Base-by-base conservation (phyloP, 2,113 vertebrate genomes). In the Physeter macrocephalus region DNA sequence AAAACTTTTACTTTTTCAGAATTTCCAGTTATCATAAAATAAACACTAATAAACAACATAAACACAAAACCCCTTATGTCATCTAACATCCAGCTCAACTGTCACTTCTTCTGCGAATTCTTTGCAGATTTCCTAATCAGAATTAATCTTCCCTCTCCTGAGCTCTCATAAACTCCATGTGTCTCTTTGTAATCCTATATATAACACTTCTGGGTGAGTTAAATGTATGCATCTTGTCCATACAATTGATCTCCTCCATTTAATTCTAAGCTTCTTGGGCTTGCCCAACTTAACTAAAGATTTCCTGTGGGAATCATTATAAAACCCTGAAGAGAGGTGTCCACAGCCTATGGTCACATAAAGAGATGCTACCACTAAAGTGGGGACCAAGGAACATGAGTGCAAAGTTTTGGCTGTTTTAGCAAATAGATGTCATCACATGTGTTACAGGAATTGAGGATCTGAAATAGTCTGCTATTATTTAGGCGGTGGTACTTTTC, bases 81-180 rank as follows among this genome's bases (percentile, higher is more conserved):
- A 66, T 95, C 90, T 96, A 67, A 59, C 18, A 8, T 34, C 23
- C 61, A 75, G 41, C 13, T 96, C 39, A 93, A 49, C 62, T 69
- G 57, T 85, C 31, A 75, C 13, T 46, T 87, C 7, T 89, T 94
- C 21, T 67, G 31, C 11, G 2, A 92, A 36, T 83, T 92, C 41
- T 72, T 72, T 15, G 34, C 31, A 83, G 4, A 49, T 89, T 93
- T 84, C 34, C 21, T 87, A 69, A 9, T n/a, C 4, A 29, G 18
- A 61, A 67, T 66, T 49, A 36, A n/a, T 75, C 29, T 78, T 34
- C 36, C 64, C 25, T 67, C 36, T 62, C 41, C 20, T 46, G 18
- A 83, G 59, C 10, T 57, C 25, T 27, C 10, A 17, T 21, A 81
- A 57, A 78, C 3, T 29, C 34, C 9, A 31, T 0, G 0, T 69